These are phyloP conservation scores for Marmota flaviventris DNA, from an alignment of 2,113 vertebrate genomes.

Conservation along the genomic window DNA sequence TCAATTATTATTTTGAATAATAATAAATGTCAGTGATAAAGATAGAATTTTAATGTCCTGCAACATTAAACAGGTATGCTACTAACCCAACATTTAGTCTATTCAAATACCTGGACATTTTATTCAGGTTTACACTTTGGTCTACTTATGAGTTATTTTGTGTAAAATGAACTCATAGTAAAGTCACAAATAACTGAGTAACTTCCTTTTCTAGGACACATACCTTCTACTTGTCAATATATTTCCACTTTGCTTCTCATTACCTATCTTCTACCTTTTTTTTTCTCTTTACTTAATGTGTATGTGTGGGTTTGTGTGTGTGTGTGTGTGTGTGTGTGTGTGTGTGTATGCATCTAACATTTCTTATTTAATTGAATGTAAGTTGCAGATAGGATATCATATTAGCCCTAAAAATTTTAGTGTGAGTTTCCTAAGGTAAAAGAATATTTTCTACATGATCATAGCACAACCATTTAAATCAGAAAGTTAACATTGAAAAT, in stretches of 20 bases:
- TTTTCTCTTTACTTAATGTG: not conserved
- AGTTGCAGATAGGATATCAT: not conserved
- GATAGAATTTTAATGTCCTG: not conserved
- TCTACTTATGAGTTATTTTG: not conserved
- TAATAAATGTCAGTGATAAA: not conserved
- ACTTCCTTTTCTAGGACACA: not conserved
- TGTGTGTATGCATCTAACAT: not conserved
- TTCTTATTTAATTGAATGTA: not conserved
- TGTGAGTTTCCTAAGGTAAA: not conserved
- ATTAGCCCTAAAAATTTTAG: not conserved
- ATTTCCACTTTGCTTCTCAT: not conserved
- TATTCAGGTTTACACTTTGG: not conserved
- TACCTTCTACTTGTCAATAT: not conserved
- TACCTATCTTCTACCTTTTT: too few species aligned
- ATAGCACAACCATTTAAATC: not conserved
- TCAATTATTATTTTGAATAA: too few species aligned
- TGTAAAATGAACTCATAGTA: not conserved
- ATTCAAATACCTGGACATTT: not conserved
- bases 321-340: not conserved
- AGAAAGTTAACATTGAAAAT: not conserved
- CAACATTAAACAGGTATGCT: too few species aligned
- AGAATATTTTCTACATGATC: not conserved
- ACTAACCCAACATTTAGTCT: not conserved
- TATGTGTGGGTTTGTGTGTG: fast-evolving
- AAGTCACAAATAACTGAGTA: not conserved